Base-by-base conservation (phyloP, 2,888 invertebrate species). In the Xanthorhoe spadicearia region DNA sequence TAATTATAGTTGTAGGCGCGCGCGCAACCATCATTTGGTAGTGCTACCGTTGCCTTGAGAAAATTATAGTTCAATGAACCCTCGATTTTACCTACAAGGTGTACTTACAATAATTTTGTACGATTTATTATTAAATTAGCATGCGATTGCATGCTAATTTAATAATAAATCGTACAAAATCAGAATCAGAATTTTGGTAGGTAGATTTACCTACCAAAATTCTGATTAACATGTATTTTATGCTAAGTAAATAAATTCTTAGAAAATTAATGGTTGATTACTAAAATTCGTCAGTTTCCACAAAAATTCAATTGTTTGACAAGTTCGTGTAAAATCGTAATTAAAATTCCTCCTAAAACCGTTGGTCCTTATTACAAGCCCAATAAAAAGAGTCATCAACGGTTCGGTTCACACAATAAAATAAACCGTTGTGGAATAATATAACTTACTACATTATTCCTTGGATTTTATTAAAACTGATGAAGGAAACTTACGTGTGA, bases 401-500 rank as follows among this genome's bases (percentile, higher is more conserved):
- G 56, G 50, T 52, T 52, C 28, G 43, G 60, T 67, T 56, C 55
- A 52, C 55, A 60, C 60, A 60, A 67, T 60, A 60, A 59, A 63
- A 63, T 54, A 53, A 53, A 54, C 58, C 52, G 59, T 59, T 59
- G 53, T 9, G 53, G 18, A 9, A 43, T 53, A 35, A 54, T 32
- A 6, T 56, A 52, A 58, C 51, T 59, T 57, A 57, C 48, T 48
- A 49, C 28, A 48, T 32, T 49, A 28, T 9, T 51, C 6, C 18
- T 51, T 5, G 1, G 23, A 48, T 48, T 23, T 51, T 13, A 19
- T 23, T 19, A 51, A 19, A 23, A 23, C 23, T n/a, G 7, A 8
- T 23, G 4, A 23, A n/a, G 0, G n/a, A 38, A 55, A 82, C 83
- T 80, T 78, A 93, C 92, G 79, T 88, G 73, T 88, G 81, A 3